Percentiles rank a stretch among this genome's conserved stretches.
Conservation (phyloP, 2,888 invertebrate species). For the Gastrophysa polygoni region DNA sequence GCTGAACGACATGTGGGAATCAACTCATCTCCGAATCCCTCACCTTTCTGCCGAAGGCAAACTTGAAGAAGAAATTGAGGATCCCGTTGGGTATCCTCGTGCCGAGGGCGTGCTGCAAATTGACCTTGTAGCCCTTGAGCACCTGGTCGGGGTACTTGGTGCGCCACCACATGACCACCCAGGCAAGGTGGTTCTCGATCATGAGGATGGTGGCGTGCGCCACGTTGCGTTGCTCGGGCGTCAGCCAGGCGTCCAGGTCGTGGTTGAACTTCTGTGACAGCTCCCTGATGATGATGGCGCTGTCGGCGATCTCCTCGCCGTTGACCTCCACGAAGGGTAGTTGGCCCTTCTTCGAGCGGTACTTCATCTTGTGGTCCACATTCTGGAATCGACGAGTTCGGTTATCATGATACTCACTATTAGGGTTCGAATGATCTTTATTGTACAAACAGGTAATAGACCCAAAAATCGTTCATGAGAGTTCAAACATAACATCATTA, state of each 20-base stretch:
- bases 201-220: conserved; percentile 93
- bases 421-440: neutral
- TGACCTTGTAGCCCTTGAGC: conserved; percentile 89
- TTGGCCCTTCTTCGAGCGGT: conserved; percentile 92
- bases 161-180: conserved; percentile 95
- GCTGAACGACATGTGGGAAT: too few species aligned
- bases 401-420: neutral
- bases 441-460: too few species aligned
- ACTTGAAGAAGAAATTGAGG: conserved; percentile 89
- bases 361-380: conserved; percentile 92
- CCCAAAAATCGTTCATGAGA: too few species aligned
- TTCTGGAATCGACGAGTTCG: conserved; percentile 75
- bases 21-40: conserved; percentile 32
- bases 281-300: conserved; percentile 87
- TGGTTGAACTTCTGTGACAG: conserved; percentile 81
- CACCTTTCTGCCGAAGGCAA: conserved; percentile 86
- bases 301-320: conserved; percentile 93
- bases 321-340: conserved; percentile 94
- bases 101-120: conserved; percentile 86
- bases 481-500: too few species aligned
- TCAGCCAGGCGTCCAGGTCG: conserved; percentile 82
- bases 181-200: conserved; percentile 92
- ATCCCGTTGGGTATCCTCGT: conserved; percentile 86
- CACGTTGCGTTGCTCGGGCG: conserved; percentile 83
- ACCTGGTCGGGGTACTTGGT: conserved; percentile 89